Evolutionary conservation across 2,113 vertebrate genomes (phyloP).

Genomic region (Glaucidium brasilianum): DNA sequence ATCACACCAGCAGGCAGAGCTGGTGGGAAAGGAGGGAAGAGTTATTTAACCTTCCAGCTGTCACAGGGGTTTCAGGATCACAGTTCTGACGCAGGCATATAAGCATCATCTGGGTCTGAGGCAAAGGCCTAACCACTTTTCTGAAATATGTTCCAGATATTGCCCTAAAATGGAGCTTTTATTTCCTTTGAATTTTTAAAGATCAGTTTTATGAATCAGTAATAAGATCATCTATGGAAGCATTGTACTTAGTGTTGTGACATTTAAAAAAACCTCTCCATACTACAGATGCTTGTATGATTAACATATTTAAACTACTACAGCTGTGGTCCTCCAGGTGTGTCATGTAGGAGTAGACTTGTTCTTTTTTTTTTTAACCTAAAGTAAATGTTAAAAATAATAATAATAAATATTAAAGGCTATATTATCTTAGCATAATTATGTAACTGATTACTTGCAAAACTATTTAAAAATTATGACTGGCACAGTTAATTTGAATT

Average conservation of each 20-base stretch:
- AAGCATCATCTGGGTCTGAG: background rate
- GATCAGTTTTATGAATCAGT: conserved; percentile 14
- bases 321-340: background rate
- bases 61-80: background rate
- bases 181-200: background rate
- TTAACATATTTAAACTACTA: background rate
- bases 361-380: background rate
- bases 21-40: background rate
- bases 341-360: background rate
- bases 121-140: background rate
- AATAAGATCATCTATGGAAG: background rate
- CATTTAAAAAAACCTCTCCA: background rate
- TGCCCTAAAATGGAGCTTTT: background rate
- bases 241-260: background rate
- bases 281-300: background rate
- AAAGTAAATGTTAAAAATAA: background rate
- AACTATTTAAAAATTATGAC: background rate
- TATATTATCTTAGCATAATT: background rate
- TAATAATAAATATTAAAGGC: background rate
- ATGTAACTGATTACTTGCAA: background rate
- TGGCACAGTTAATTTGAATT: background rate
- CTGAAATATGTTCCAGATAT: background rate
- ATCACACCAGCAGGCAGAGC: background rate
- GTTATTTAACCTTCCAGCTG: background rate
- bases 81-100: background rate